Base-by-base conservation (phyloP, 2,888 invertebrate genomes). In the Drosophila stalkeri region DNA sequence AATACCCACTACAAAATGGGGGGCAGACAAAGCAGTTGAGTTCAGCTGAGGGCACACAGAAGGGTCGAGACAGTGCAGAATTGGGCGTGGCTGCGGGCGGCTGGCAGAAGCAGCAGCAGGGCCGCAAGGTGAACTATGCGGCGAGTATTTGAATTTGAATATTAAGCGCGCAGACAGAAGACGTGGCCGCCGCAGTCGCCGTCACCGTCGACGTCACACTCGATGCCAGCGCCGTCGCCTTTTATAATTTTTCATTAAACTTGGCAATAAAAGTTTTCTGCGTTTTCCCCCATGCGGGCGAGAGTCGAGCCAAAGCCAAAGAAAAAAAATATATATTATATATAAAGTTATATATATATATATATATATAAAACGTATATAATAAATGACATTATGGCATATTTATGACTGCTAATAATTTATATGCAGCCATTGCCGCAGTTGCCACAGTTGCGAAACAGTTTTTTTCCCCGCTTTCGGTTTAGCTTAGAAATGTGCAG, bases 241-340 rank as follows among this genome's bases (percentile, higher is more conserved):
- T 84, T 82, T 86, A 91, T 90, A 91, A 91, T 91, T 91, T 91
- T 91, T 90, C 90, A 90, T 90, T 90, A 91, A 90, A 91, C 83
- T 90, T 90, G 91, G 89, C 90, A 90, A 90, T 91, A 91, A 86
- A 90, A 90, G 80, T 90, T 90, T 82, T 80, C 72, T 77, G 80
- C 78, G 75, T 75, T 85, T 51, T 77, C 75, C 65, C 85, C 82
- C 82, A 85, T 82, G 89, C 89, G 74, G 77, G 65, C 70, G 75
- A 43, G 61, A 51, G 18, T 7, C 51, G 18, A 51, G 37, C 62
- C 31, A 71, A 18, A 49, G 23, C 54, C 20, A 69, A 77, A 71
- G 75, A 87, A 87, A 82, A 51, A 64, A 66, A 64, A 62, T 47
- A 62, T 68, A 51, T 78, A 71, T 68, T 72, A 80, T 46, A 59